Evolutionary conservation across 2,113 vertebrate species (phyloP).

Genomic region (Talpa occidentalis): DNA sequence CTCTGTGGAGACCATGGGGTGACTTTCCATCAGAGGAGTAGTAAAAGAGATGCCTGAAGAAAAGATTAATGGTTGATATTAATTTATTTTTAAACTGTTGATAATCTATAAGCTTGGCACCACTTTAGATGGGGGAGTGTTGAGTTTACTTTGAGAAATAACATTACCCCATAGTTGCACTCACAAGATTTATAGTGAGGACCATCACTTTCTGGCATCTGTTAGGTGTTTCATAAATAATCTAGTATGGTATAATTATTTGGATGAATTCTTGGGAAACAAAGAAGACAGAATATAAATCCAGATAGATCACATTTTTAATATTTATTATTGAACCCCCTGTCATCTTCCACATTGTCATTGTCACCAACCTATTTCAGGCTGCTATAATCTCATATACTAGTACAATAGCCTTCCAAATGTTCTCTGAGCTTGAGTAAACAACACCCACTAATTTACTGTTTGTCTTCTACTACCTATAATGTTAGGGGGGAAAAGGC

Average conservation of each 20-base stretch:
- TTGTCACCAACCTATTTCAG: neutral
- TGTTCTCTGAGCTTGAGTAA: neutral
- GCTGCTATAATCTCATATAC: neutral
- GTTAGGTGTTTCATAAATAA: neutral
- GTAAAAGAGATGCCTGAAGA: neutral
- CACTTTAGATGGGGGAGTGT: slow-evolving; percentile 3
- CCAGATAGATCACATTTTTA: neutral
- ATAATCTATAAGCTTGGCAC: slow-evolving; percentile 54
- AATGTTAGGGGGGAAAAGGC: too few species aligned
- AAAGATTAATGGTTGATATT: slow-evolving; percentile 43
- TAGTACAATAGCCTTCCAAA: neutral
- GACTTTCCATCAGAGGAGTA: neutral
- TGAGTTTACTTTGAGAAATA: slow-evolving; percentile 58
- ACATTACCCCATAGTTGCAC: neutral
- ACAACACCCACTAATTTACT: neutral
- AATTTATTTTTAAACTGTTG: slow-evolving; percentile 48
- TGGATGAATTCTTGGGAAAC: neutral
- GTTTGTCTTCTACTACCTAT: too few species aligned
- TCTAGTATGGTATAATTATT: neutral
- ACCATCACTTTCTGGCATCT: neutral
- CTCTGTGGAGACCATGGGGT: neutral
- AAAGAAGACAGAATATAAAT: neutral
- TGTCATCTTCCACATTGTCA: neutral
- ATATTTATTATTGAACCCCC: neutral
- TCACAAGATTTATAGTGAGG: slow-evolving; percentile 38